Evolutionary conservation across 2,113 vertebrate genomes (phyloP).

Genomic region (Eclectus roratus): DNA sequence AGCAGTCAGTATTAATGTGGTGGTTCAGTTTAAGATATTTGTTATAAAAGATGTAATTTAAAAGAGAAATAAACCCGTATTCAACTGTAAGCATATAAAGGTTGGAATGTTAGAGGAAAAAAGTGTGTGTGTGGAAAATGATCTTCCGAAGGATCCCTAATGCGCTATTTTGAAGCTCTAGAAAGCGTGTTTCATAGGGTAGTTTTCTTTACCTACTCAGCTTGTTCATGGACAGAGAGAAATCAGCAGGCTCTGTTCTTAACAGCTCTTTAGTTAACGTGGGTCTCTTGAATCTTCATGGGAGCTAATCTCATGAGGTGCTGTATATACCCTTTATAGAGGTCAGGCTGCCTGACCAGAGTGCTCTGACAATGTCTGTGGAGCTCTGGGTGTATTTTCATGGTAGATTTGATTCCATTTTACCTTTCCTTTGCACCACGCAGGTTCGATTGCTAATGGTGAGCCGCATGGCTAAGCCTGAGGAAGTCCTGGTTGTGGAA

Average conservation of each 20-base stretch:
- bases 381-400: not conserved
- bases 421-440: not conserved
- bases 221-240: not conserved
- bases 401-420: not conserved
- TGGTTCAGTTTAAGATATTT: not conserved
- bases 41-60: not conserved
- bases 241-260: not conserved
- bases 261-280: not conserved
- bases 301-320: not conserved
- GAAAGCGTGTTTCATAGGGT: not conserved
- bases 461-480: constrained; percentile 98
- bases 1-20: fast-evolving
- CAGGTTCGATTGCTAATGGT: constrained; percentile 98
- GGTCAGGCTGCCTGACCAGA: not conserved
- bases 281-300: too few species aligned
- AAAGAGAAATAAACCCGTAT: not conserved
- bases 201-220: fast-evolving
- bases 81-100: not conserved
- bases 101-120: not conserved
- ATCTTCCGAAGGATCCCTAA: not conserved
- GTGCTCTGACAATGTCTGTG: not conserved
- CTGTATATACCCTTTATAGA: fast-evolving
- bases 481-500: constrained; percentile 97
- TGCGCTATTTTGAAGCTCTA: not conserved
- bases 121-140: fast-evolving